Evolutionary conservation across 2,888 invertebrate species (phyloP).

Genomic region (Tubulanus polymorphus): DNA sequence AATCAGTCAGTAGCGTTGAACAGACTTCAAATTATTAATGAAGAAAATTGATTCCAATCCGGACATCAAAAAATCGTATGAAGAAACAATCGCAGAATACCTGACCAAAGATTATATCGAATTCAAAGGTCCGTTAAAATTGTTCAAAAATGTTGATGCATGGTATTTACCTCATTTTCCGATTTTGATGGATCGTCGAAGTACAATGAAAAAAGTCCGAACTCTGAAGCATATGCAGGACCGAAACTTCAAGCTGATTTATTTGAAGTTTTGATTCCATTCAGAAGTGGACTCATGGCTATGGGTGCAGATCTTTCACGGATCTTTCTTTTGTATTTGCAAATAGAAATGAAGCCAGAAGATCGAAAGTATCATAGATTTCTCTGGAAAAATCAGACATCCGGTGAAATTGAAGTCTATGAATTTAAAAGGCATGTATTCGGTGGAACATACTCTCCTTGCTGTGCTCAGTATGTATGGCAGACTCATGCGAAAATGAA

Average conservation of each 20-base stretch:
- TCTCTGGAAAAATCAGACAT: constrained; percentile 9
- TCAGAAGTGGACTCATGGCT: constrained; percentile 1
- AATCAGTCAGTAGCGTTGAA: too few relatives aligned
- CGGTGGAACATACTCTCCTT: constrained; percentile 4
- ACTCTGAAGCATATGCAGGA: constrained; percentile 3
- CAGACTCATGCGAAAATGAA: too few relatives aligned
- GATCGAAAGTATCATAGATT: constrained; percentile 11
- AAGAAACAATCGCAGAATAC: too few relatives aligned
- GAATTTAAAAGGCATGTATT: constrained; percentile 12
- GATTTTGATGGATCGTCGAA: constrained; percentile 9
- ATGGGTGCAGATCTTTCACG: constrained; percentile 8
- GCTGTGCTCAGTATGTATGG: constrained; percentile 12
- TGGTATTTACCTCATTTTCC: constrained; percentile 11
- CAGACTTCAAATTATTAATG: too few relatives aligned
- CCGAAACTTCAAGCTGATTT: constrained; percentile 10
- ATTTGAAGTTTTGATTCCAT: constrained; percentile 6
- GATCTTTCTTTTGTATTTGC: constrained; percentile 14
- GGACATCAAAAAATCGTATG: too few relatives aligned
- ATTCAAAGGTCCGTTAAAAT: neutral
- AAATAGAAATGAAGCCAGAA: constrained; percentile 2
- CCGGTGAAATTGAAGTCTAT: constrained; percentile 2
- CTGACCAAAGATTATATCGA: too few relatives aligned
- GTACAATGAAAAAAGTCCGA: constrained; percentile 3
- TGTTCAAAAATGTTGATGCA: too few relatives aligned
- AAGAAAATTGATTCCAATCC: too few relatives aligned